Evolutionary conservation across 2,113 vertebrate genomes (phyloP).

Genomic region (Paramisgurnus dabryanus): DNA sequence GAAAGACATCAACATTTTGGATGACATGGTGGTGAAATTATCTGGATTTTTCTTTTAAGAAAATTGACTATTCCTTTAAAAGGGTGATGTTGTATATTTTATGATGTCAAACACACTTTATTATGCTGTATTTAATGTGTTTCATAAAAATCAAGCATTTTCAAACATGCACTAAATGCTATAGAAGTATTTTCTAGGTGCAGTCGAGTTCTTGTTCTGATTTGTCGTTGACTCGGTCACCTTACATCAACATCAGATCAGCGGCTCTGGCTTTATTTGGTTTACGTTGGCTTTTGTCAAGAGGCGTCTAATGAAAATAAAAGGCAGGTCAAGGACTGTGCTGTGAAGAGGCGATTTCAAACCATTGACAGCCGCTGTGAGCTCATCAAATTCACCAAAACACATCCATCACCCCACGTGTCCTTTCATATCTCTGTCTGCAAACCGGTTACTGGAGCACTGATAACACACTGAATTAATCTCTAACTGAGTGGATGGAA

Average conservation of each 20-base stretch:
- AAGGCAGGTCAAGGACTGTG: slow-evolving; percentile 39
- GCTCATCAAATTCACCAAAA: slow-evolving; percentile 42
- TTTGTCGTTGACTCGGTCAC: slow-evolving; percentile 23
- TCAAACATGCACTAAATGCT: no score
- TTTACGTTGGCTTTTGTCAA: slow-evolving; percentile 35
- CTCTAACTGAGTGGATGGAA: slow-evolving; percentile 35
- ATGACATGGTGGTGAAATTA: no score
- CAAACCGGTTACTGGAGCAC: slow-evolving; percentile 32
- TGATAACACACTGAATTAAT: slow-evolving; percentile 37
- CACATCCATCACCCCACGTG: slow-evolving; percentile 35
- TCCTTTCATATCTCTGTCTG: slow-evolving; percentile 24
- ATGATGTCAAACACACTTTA: no score
- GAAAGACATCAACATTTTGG: no score
- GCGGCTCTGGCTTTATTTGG: background rate
- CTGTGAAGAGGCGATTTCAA: slow-evolving; percentile 27
- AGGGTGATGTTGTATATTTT: no score
- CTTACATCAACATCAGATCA: slow-evolving; percentile 35
- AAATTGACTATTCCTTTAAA: no score
- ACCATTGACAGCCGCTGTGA: slow-evolving; percentile 9
- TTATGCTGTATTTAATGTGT: no score
- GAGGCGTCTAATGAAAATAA: slow-evolving; percentile 38
- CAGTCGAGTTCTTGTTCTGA: background rate
- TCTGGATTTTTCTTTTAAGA: no score
- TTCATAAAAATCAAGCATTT: no score
- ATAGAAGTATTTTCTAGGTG: background rate